Conservation (phyloP, 2,113 vertebrate genomes). For the Laticauda colubrina region DNA sequence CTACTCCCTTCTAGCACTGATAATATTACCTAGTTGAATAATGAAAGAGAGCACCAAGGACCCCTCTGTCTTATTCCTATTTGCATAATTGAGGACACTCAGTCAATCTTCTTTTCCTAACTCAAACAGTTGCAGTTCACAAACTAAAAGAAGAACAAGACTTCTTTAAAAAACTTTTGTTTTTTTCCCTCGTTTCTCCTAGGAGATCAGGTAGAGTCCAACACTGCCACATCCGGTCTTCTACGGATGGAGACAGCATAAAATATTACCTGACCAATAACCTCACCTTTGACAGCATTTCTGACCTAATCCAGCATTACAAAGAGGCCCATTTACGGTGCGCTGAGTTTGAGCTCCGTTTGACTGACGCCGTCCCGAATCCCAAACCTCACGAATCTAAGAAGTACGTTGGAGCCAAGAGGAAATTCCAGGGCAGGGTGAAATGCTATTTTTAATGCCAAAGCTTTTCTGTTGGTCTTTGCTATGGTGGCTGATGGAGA, state of each 20-base stretch:
- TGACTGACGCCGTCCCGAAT: slow-evolving; percentile 86
- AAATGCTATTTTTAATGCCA: slow-evolving; percentile 7
- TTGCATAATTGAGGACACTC: background rate
- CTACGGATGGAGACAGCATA: slow-evolving; percentile 67
- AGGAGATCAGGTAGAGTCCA: slow-evolving; percentile 91
- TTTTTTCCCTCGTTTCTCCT: background rate
- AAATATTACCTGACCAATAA: slow-evolving; percentile 89
- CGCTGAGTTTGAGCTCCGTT: slow-evolving; percentile 89
- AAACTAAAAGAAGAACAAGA: background rate
- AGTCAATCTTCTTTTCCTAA: background rate
- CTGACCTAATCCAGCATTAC: slow-evolving; percentile 89
- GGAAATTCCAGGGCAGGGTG: slow-evolving; percentile 25
- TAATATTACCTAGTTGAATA: background rate
- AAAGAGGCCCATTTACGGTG: slow-evolving; percentile 85
- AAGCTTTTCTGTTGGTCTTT: background rate
- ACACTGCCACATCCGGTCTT: slow-evolving; percentile 90
- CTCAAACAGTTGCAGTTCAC: background rate
- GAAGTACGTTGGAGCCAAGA: slow-evolving; percentile 71
- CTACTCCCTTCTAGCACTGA: background rate
- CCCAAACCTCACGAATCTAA: slow-evolving; percentile 82
- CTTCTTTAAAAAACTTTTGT: background rate
- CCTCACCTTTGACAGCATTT: slow-evolving; percentile 85
- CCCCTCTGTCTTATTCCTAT: background rate
- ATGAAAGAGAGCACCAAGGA: background rate
- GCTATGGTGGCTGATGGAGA: background rate